Evolutionary conservation across 2,113 vertebrate species (phyloP).

Genomic region (Mola mola): DNA sequence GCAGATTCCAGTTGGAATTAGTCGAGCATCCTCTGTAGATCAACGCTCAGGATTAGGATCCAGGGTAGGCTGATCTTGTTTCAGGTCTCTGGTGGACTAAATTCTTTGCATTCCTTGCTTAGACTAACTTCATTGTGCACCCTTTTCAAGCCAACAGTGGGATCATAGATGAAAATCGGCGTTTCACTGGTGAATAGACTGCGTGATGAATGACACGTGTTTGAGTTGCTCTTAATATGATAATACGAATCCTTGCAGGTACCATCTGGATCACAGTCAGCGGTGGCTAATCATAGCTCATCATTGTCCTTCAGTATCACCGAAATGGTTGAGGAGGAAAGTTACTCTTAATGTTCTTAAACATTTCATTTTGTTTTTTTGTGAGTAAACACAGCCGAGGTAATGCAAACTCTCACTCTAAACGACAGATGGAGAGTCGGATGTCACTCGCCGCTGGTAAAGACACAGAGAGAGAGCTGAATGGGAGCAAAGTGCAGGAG

Average conservation of each 20-base stretch:
- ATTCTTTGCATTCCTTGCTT: constrained; percentile 44
- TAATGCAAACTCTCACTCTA: constrained; percentile 21
- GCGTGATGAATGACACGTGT: not conserved
- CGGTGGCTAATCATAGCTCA: constrained; percentile 21
- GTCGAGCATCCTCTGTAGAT: constrained; percentile 49
- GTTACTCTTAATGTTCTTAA: constrained; percentile 42
- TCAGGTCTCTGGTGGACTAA: constrained; percentile 22
- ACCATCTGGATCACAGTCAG: constrained; percentile 27
- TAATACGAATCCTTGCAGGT: constrained; percentile 61
- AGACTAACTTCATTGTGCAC: not conserved
- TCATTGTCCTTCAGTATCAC: constrained; percentile 76
- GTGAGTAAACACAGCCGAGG: not conserved
- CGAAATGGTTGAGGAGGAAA: constrained; percentile 80
- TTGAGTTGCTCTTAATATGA: not conserved
- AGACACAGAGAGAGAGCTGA: constrained; percentile 23
- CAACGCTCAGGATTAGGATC: constrained; percentile 64
- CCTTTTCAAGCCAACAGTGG: not conserved
- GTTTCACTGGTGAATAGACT: constrained; percentile 14
- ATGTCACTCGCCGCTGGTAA: constrained; percentile 9
- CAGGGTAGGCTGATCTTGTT: constrained; percentile 58
- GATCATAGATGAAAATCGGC: not conserved
- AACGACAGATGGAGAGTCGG: constrained; percentile 71
- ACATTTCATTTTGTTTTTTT: not conserved
- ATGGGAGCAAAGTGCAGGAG: constrained; percentile 33
- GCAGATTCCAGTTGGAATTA: constrained; percentile 50